Evolutionary conservation across 2,888 invertebrate genomes (phyloP).

Genomic region (Scaptomyza cyrtandrae): DNA sequence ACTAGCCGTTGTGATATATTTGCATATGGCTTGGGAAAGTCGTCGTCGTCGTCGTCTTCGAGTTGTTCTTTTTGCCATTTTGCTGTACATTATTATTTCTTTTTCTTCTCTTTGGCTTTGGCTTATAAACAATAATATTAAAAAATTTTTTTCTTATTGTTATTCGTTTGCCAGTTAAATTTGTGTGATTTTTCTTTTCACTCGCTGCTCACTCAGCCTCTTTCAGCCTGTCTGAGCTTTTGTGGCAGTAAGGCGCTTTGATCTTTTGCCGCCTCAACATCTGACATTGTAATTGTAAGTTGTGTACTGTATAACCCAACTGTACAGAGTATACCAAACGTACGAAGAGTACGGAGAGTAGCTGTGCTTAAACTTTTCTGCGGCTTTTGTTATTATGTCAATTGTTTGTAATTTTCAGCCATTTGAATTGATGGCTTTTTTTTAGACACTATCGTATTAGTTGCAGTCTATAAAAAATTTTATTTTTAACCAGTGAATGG

Average conservation of each 20-base stretch:
- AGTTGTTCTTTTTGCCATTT: constrained; percentile 28
- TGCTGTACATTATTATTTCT: constrained; percentile 47
- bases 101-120: constrained; percentile 22
- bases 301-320: constrained; percentile 18
- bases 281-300: constrained; percentile 72
- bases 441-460: constrained; percentile 13
- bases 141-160: constrained; percentile 54
- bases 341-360: constrained; percentile 3
- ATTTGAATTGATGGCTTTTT: constrained; percentile 24
- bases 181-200: constrained; percentile 66
- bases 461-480: constrained; percentile 13
- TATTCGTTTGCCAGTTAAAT: constrained; percentile 61
- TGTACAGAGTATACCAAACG: not conserved
- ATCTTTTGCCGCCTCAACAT: constrained; percentile 68
- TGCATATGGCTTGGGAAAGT: constrained; percentile 77
- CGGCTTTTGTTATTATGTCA: constrained; percentile 62
- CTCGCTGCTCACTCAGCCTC: constrained; percentile 21
- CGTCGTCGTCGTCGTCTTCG: constrained; percentile 31
- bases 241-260: constrained; percentile 54
- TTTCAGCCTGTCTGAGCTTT: constrained; percentile 25
- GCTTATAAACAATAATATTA: constrained; percentile 71
- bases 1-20: constrained; percentile 75
- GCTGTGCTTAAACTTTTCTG: constrained; percentile 43
- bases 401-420: constrained; percentile 65
- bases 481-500: constrained; percentile 2